Evolutionary conservation across 1,140 invertebrate genomes (phyloP).

Genomic region (Nomia melanderi): DNA sequence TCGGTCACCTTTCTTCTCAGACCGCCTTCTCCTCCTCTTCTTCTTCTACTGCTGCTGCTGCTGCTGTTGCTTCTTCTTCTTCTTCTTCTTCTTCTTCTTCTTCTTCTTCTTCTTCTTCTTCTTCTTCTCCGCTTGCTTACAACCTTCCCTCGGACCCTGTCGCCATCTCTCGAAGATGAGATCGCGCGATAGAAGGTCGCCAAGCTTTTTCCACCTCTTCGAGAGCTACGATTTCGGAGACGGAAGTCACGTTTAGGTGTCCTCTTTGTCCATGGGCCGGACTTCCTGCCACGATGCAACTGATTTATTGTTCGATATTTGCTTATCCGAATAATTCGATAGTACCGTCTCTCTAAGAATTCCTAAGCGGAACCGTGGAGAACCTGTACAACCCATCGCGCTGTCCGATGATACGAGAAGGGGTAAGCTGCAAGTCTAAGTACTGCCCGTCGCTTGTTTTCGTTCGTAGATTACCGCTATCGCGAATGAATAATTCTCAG

Average conservation of each 20-base stretch:
- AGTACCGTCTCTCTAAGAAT: no score
- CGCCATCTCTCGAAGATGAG: conserved; percentile 51
- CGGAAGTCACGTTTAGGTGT: conserved; percentile 49
- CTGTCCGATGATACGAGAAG: no score
- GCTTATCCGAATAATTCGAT: no score
- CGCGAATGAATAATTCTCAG: no score
- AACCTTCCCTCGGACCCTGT: conserved; percentile 31
- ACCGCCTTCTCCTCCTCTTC: not conserved
- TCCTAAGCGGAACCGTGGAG: no score
- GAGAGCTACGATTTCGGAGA: conserved; percentile 43
- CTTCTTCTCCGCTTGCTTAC: not conserved
- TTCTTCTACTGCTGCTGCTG: not conserved
- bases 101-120: not conserved
- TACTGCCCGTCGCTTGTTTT: no score
- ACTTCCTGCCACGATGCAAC: not conserved
- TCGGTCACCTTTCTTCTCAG: not conserved
- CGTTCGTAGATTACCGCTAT: no score
- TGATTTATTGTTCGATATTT: not conserved
- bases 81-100: not conserved
- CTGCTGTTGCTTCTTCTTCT: not conserved
- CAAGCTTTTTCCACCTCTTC: conserved; percentile 21
- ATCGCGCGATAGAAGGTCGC: conserved; percentile 44
- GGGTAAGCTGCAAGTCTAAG: no score
- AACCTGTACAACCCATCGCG: no score
- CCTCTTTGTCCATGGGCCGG: not conserved